phyloP scores from a whole-genome alignment of 2,888 invertebrate species.

The Lasiommata megera region DNA sequence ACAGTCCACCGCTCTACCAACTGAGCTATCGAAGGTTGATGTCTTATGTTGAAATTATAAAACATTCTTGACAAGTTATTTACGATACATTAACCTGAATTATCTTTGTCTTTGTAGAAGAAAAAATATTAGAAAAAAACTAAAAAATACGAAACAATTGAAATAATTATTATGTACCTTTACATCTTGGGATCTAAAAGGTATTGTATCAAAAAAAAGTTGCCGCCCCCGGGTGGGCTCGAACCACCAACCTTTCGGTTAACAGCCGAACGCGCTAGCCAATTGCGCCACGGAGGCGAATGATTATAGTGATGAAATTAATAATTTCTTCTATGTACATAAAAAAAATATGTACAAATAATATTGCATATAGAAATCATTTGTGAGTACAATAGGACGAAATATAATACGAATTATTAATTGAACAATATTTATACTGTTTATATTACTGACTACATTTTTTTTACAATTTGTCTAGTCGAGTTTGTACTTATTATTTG shows the following conservation, averaged over 20 bases:
- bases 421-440: too few species aligned
- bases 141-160: background rate
- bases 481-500: too few species aligned
- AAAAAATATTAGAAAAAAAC: background rate
- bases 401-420: too few species aligned
- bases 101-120: background rate
- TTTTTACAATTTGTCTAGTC: too few species aligned
- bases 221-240: constrained; percentile 96
- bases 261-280: constrained; percentile 99
- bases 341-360: background rate
- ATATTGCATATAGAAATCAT: too few species aligned
- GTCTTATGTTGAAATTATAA: background rate
- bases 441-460: too few species aligned
- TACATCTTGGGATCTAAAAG: too few species aligned
- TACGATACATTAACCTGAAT: too few species aligned
- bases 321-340: constrained; percentile 8
- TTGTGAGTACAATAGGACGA: too few species aligned
- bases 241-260: constrained; percentile 99
- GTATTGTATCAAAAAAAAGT: constrained; percentile 53
- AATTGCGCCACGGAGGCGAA: constrained; percentile 94
- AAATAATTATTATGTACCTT: too few species aligned
- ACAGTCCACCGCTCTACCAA: constrained; percentile 74
- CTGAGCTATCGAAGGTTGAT: constrained; percentile 66
- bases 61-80: background rate
- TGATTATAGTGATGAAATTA: constrained; percentile 40